Evolutionary conservation across 2,797 vertebrate species (phyloP).

Genomic region (Coregonus sp.): DNA sequence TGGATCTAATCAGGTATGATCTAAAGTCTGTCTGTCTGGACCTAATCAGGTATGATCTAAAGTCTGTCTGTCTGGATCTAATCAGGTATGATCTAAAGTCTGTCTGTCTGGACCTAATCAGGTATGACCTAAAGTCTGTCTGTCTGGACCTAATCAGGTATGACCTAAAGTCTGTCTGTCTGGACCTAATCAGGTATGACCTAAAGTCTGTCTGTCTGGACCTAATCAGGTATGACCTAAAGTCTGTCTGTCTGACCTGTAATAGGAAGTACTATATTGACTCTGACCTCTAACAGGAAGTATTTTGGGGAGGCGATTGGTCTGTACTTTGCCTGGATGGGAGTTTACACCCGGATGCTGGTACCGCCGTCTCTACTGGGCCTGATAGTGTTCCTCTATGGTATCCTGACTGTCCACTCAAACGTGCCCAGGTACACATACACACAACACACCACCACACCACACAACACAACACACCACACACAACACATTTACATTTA

Average conservation of each 20-base stretch:
- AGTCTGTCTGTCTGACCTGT: neutral
- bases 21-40: neutral
- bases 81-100: too few species aligned
- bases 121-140: conserved; percentile 70
- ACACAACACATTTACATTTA: too few species aligned
- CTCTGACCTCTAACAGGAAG: conserved; percentile 74
- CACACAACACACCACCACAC: too few species aligned
- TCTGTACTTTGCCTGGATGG: conserved; percentile 98
- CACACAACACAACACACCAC: too few species aligned
- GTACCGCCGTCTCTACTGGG: conserved; percentile 94
- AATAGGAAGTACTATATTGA: neutral
- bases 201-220: neutral
- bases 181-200: too few species aligned
- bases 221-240: too few species aligned
- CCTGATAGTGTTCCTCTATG: conserved; percentile 94
- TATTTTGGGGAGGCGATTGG: conserved; percentile 99
- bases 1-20: too few species aligned
- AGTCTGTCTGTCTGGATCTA: too few species aligned
- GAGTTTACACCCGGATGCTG: conserved; percentile 94
- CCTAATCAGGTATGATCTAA: neutral
- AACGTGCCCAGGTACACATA: conserved; percentile 90
- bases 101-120: conserved; percentile 84
- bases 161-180: neutral
- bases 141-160: neutral
- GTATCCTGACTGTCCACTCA: conserved; percentile 89